A percentile compares a stretch with the other conserved stretches of the same genome.
These are phyloP conservation scores for Melolontha melolontha DNA, from an alignment of 2,888 invertebrate genomes.

Conservation along the genomic window DNA sequence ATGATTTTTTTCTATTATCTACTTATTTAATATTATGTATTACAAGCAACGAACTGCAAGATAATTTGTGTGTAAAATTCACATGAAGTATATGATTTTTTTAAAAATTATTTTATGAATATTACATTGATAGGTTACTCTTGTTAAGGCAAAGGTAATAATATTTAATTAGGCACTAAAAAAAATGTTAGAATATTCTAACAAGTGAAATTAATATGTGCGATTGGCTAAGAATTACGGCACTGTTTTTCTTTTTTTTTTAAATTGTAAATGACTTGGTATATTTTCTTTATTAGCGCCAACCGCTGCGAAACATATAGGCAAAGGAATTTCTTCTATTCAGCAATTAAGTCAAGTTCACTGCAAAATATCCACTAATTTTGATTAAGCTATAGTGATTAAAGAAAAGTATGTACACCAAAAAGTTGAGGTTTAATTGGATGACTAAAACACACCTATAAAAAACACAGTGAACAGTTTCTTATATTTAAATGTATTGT, in stretches of 20 bases:
- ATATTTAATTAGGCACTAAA: slow-evolving; percentile 40
- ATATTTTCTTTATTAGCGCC: slow-evolving; percentile 11
- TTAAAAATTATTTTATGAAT: slow-evolving; percentile 25
- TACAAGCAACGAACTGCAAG: slow-evolving; percentile 43
- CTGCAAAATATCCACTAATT: slow-evolving; percentile 34
- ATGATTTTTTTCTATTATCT: slow-evolving; percentile 37
- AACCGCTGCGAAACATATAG: slow-evolving; percentile 22
- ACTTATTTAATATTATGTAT: slow-evolving; percentile 40
- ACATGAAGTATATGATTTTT: slow-evolving; percentile 34
- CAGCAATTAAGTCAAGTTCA: slow-evolving; percentile 33
- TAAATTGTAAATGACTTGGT: slow-evolving; percentile 7
- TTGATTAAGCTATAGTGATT: slow-evolving; percentile 24
- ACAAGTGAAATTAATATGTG: slow-evolving; percentile 21
- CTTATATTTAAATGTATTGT: slow-evolving; percentile 39
- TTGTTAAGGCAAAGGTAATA: slow-evolving; percentile 41
- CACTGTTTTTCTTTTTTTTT: slow-evolving; percentile 1
- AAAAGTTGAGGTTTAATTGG: slow-evolving; percentile 33
- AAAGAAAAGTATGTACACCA: slow-evolving; percentile 39
- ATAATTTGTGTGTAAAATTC: slow-evolving; percentile 40
- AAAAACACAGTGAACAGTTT: slow-evolving; percentile 40
- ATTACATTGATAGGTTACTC: slow-evolving; percentile 38
- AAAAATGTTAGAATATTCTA: slow-evolving; percentile 32
- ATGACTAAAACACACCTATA: slow-evolving; percentile 39
- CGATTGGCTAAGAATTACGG: slow-evolving; percentile 32
- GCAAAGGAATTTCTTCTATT: slow-evolving; percentile 11